Base-by-base conservation (phyloP, 2,113 vertebrate genomes). In the Phalacrocorax carbo region DNA sequence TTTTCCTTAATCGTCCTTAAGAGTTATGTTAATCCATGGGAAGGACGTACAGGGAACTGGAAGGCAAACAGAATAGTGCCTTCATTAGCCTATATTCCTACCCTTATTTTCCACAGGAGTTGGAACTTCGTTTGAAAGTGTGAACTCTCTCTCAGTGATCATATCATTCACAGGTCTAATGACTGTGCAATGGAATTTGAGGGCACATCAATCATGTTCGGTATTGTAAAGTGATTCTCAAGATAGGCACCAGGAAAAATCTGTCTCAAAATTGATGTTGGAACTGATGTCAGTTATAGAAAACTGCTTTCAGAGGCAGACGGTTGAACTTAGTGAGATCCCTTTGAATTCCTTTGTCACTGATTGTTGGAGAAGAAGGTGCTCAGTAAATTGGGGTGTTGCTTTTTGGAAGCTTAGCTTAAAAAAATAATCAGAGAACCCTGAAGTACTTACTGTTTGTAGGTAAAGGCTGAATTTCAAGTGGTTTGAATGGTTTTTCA, bases 221-320 rank as follows among this genome's bases (percentile, higher is more conserved):
- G 8, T n/a, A 5, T 66, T 52, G 17, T 27, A 1, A 55, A 68
- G 51, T 19, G 20, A 5, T 34, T 84, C 23, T 51, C 34, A 12
- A 68, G 29, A 14, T 32, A 29, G 52, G 5, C 15, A 25, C 38
- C 7, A 20, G 30, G 40, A 62, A 38, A 86, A 70, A n/a, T 46
- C 9, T 2, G 3, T 82, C 23, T 49, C 34, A 25, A n/a, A 78
- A 46, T 17, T 30, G 7, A 32, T 15, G 83, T 51, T 51, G 40
- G 34, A 62, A 1, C 16, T 42, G 3, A 10, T 52, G 8, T 30
- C 2, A 3, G 0, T 30, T 57, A 11, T 3, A n/a, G 26, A 30
- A 11, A 76, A 12, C 23, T 51, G 27, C 40, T 51, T 58, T 76
- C 34, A 38, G 72, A 66, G 46, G 29, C 30, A 78, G 54, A 23